phyloP scores from a whole-genome alignment of 2,888 invertebrate species.

The Orthonevra nobilis region DNA sequence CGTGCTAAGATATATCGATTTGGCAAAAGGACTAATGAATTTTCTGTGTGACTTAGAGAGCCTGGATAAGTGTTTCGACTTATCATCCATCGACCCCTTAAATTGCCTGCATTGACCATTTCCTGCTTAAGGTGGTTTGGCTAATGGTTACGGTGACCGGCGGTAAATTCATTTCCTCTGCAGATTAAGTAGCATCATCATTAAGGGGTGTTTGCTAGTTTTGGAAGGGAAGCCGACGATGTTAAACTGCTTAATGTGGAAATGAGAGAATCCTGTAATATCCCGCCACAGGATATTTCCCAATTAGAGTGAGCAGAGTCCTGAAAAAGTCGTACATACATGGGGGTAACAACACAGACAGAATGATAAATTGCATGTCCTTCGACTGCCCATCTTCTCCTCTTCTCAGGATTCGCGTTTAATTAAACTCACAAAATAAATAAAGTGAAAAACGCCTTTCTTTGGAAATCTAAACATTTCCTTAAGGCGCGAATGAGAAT shows the following conservation, averaged over 20 bases:
- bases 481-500: constrained; percentile 4
- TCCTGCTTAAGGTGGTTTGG: constrained; percentile 33
- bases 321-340: constrained; percentile 18
- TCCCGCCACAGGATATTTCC: constrained; percentile 41
- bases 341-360: constrained; percentile 3
- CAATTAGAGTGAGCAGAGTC: constrained; percentile 25
- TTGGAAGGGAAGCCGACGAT: background rate
- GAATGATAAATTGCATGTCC: background rate
- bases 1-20: constrained; percentile 41
- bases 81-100: constrained; percentile 42
- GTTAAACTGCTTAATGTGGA: constrained; percentile 15
- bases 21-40: constrained; percentile 30
- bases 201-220: constrained; percentile 12
- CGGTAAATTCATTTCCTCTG: constrained; percentile 28
- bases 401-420: constrained; percentile 18
- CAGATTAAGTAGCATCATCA: constrained; percentile 7
- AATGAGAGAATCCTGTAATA: constrained; percentile 36
- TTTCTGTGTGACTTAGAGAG: background rate
- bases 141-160: constrained; percentile 34
- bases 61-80: constrained; percentile 28
- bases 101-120: constrained; percentile 24
- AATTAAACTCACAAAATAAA: constrained; percentile 51
- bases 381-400: background rate
- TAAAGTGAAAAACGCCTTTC: constrained; percentile 23
- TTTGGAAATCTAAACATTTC: background rate